phyloP scores from a whole-genome alignment of 2,888 invertebrate genomes.

The Leptogaster cylindrica region DNA sequence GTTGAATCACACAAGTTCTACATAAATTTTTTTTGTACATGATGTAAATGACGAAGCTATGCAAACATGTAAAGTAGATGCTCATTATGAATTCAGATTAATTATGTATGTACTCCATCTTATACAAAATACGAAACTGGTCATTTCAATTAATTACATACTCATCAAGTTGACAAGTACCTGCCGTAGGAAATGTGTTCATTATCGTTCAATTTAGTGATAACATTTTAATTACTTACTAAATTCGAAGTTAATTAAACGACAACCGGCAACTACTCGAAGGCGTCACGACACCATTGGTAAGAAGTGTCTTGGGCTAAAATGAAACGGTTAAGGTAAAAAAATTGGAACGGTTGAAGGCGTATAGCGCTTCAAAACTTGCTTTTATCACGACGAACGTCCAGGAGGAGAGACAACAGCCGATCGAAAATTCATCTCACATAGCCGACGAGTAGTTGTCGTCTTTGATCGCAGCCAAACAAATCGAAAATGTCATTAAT shows the following conservation, averaged over 20 bases:
- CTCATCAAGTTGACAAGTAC: conserved; percentile 11
- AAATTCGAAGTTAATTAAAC: conserved; percentile 38
- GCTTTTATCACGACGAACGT: neutral
- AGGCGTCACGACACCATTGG: too few species aligned
- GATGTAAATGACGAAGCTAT: too few species aligned
- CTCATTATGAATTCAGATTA: too few species aligned
- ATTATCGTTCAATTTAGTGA: conserved; percentile 17
- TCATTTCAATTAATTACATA: conserved; percentile 24
- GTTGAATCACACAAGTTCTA: too few species aligned
- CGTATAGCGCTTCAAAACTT: neutral
- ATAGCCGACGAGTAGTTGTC: conserved; percentile 20
- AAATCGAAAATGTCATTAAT: conserved; percentile 39
- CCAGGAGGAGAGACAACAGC: neutral
- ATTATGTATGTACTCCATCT: too few species aligned
- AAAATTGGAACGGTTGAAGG: conserved; percentile 18
- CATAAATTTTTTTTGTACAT: too few species aligned
- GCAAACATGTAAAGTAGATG: too few species aligned
- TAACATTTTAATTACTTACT: conserved; percentile 40
- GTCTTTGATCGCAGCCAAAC: conserved; percentile 11
- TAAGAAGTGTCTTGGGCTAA: too few species aligned
- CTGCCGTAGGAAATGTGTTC: conserved; percentile 30
- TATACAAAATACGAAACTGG: too few species aligned
- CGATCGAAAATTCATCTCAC: conserved; percentile 34
- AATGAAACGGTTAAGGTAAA: neutral
- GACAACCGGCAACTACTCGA: conserved; percentile 16